These are phyloP conservation scores for Myotis lucifugus DNA, from an alignment of 2,113 vertebrate genomes.

Conservation along the genomic window DNA sequence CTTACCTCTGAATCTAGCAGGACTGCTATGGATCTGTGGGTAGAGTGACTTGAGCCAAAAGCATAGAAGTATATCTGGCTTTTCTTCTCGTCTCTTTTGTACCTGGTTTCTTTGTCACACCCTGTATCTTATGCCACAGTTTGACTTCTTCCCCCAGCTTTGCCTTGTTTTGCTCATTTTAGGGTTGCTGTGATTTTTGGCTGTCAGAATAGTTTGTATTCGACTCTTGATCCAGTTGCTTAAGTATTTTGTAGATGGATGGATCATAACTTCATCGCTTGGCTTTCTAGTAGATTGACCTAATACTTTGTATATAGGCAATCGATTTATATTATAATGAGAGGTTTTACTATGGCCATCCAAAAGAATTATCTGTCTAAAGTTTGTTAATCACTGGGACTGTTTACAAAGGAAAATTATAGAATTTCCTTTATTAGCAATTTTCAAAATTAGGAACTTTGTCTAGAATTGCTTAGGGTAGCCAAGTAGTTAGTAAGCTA, in stretches of 20 bases:
- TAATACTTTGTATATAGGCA: neutral
- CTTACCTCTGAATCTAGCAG: neutral
- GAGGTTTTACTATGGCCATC: neutral
- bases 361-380: neutral
- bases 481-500: neutral
- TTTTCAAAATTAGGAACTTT: neutral
- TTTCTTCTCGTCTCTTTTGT: neutral
- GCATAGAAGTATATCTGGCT: neutral
- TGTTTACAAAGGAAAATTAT: conserved; percentile 20
- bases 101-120: neutral
- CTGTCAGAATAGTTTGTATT: neutral
- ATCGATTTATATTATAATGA: neutral
- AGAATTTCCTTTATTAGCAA: neutral
- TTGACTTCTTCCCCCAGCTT: neutral
- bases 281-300: neutral
- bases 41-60: neutral
- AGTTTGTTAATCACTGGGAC: conserved; percentile 11
- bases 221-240: neutral
- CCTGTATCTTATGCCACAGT: neutral
- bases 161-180: neutral
- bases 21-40: neutral
- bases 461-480: neutral
- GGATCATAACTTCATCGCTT: neutral
- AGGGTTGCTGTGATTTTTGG: neutral
- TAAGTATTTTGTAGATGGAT: neutral